Conservation (phyloP, 2,797 vertebrate species). For the Rhinatrema bivittatum region DNA sequence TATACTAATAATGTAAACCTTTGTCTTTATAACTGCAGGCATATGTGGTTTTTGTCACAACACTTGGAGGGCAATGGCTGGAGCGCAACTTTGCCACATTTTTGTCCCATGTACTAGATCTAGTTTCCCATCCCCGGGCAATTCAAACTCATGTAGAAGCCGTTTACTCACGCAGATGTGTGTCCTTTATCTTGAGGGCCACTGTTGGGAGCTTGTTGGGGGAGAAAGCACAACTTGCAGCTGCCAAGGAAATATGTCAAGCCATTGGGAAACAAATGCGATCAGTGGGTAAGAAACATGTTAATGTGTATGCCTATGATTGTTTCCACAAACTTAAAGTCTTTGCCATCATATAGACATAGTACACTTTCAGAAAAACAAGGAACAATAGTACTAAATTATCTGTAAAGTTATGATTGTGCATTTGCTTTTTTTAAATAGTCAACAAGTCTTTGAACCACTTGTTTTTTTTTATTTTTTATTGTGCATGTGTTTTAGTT, state of each 20-base stretch:
- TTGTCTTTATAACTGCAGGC: conserved; percentile 64
- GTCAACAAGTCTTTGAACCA: too few relatives aligned
- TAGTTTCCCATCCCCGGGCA: conserved; percentile 92
- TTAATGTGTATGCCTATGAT: neutral
- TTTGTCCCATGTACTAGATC: conserved; percentile 87
- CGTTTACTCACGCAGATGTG: conserved; percentile 93
- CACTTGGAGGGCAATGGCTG: conserved; percentile 92
- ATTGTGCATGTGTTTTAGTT: too few relatives aligned
- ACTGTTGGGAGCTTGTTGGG: conserved; percentile 90
- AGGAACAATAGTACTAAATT: too few relatives aligned
- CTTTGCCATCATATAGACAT: too few relatives aligned
- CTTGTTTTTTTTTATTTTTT: too few relatives aligned
- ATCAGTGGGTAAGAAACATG: conserved; percentile 84
- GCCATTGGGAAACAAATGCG: conserved; percentile 98
- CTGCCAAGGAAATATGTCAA: conserved; percentile 96
- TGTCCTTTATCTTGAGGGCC: conserved; percentile 93
- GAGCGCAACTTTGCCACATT: conserved; percentile 94
- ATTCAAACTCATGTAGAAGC: conserved; percentile 96
- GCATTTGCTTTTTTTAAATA: too few relatives aligned
- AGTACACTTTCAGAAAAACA: too few relatives aligned
- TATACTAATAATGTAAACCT: too few relatives aligned
- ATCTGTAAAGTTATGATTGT: too few relatives aligned
- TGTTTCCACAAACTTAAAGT: neutral
- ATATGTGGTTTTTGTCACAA: conserved; percentile 93
- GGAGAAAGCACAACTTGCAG: conserved; percentile 96